phyloP scores from a whole-genome alignment of 2,797 vertebrate genomes.

The Podarcis siculus region DNA sequence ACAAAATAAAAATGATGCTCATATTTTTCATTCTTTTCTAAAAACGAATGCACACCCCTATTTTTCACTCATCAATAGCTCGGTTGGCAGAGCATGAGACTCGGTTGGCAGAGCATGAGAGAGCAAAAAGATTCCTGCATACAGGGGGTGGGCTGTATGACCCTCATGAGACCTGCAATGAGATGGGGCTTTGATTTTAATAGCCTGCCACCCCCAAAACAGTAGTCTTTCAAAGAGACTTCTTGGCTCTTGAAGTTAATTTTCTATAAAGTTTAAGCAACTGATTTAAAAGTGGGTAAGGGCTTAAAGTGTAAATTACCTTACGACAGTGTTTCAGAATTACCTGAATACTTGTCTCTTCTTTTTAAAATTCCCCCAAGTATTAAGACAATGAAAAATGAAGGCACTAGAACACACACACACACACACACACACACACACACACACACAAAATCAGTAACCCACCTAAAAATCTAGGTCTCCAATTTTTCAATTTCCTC shows the following conservation, averaged over 20 bases:
- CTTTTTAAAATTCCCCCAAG: background rate
- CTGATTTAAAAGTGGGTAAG: background rate
- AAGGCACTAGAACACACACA: background rate
- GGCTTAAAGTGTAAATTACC: background rate
- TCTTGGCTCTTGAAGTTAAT: background rate
- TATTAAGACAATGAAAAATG: background rate
- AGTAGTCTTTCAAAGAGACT: background rate
- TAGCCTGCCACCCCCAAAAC: background rate
- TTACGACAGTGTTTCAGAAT: background rate
- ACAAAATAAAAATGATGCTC: background rate
- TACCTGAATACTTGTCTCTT: background rate
- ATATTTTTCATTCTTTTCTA: background rate
- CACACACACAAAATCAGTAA: background rate
- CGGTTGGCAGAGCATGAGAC: too few species aligned
- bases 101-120: too few species aligned
- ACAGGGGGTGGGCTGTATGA: too few species aligned
- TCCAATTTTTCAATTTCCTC: background rate
- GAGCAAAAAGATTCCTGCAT: too few species aligned
- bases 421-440: too few species aligned
- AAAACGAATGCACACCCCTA: background rate
- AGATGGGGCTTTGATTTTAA: background rate
- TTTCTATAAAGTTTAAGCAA: background rate
- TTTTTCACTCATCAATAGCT: background rate
- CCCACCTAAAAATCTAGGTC: background rate
- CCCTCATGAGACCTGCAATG: background rate